phyloP scores from a whole-genome alignment of 1,140 invertebrate species.

The Palaemon carinicauda region DNA sequence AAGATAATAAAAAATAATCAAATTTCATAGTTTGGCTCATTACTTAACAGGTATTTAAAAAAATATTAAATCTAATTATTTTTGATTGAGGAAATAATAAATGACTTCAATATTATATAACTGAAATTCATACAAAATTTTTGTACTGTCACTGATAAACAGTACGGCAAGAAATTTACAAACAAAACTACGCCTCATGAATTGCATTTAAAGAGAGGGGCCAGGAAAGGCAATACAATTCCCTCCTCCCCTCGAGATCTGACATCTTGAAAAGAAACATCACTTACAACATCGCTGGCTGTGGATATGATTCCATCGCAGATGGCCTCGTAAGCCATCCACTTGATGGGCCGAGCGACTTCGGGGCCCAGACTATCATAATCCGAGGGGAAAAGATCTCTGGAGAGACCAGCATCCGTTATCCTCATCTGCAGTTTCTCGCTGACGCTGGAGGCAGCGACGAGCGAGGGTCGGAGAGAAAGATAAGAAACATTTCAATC shows the following conservation, averaged over 20 bases:
- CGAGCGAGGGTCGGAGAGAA: not conserved
- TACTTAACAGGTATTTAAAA: too few relatives aligned
- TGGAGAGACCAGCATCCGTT: slow-evolving; percentile 87
- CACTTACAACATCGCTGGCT: slow-evolving; percentile 85
- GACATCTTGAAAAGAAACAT: too few relatives aligned
- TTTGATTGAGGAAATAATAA: too few relatives aligned
- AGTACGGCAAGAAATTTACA: too few relatives aligned
- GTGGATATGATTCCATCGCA: slow-evolving; percentile 82
- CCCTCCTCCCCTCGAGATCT: not conserved
- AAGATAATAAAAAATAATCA: too few relatives aligned
- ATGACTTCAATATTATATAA: too few relatives aligned
- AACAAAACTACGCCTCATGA: too few relatives aligned
- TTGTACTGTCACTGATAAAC: too few relatives aligned
- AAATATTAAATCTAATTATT: too few relatives aligned
- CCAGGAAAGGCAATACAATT: not conserved
- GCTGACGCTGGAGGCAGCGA: slow-evolving; percentile 73
- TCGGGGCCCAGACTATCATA: slow-evolving; percentile 94
- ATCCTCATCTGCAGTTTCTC: slow-evolving; percentile 88
- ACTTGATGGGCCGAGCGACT: slow-evolving; percentile 88
- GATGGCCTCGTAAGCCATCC: slow-evolving; percentile 89
- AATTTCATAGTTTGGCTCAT: too few relatives aligned
- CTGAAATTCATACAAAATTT: too few relatives aligned
- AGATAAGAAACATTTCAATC: not conserved
- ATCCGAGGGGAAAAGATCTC: slow-evolving; percentile 93
- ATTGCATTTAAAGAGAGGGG: not conserved